Evolutionary conservation across 2,113 vertebrate genomes (phyloP).

Genomic region (Tapirus terrestris): DNA sequence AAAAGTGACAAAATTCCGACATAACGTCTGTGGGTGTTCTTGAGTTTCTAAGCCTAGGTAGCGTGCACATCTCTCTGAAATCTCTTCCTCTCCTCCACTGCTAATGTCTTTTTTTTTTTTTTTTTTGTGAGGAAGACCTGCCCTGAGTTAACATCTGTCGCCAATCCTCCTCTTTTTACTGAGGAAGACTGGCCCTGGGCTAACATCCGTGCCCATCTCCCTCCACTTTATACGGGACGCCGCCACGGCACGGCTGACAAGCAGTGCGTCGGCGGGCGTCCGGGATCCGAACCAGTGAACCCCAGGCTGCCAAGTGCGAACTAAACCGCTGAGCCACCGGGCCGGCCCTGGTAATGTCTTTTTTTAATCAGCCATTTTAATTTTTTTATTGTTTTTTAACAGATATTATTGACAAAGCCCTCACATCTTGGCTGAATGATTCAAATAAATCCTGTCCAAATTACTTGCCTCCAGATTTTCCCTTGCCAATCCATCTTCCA

Average conservation of each 20-base stretch:
- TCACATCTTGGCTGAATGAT: background rate
- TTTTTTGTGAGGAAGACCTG: too few species aligned
- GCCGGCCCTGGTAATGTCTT: too few species aligned
- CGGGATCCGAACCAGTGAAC: too few species aligned
- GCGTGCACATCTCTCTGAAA: background rate
- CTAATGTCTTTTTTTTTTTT: background rate
- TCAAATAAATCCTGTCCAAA: background rate
- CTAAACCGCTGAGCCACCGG: too few species aligned
- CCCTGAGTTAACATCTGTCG: too few species aligned
- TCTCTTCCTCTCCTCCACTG: background rate
- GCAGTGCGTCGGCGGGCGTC: too few species aligned
- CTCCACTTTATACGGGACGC: too few species aligned
- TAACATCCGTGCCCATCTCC: too few species aligned
- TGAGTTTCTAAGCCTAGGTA: background rate
- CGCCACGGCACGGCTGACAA: too few species aligned
- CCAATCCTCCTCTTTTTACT: too few species aligned
- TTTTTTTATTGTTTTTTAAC: background rate
- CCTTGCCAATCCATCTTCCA: background rate
- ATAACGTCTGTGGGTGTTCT: background rate
- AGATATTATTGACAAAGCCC: background rate
- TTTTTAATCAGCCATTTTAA: background rate
- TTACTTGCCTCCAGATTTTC: background rate
- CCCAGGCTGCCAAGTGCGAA: too few species aligned
- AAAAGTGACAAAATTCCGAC: background rate
- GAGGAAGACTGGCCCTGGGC: too few species aligned